phyloP scores from a whole-genome alignment of 2,888 invertebrate species.

The Pasiphila rectangulata region DNA sequence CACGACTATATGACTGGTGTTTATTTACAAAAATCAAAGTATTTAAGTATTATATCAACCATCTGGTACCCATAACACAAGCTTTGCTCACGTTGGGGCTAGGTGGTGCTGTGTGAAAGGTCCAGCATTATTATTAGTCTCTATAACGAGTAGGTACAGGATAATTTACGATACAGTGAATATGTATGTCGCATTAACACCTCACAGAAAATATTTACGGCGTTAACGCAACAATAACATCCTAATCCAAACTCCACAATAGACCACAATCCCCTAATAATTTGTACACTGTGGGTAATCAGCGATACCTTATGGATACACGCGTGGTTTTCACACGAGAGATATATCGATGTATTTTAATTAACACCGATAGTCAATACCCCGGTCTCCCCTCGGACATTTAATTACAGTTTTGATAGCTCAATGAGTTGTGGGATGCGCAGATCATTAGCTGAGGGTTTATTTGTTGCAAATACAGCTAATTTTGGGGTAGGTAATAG shows the following conservation, averaged over 20 bases:
- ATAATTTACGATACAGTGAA: slow-evolving; percentile 1
- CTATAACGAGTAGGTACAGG: not conserved
- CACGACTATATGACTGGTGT: no score
- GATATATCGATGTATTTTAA: slow-evolving; percentile 71
- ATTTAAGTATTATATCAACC: no score
- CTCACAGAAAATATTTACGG: slow-evolving; percentile 10
- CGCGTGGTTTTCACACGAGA: slow-evolving; percentile 66
- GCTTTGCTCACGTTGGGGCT: no score
- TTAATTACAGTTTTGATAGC: slow-evolving; percentile 50
- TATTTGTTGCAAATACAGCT: slow-evolving; percentile 6
- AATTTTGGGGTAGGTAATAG: not conserved
- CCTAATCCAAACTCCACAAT: slow-evolving; percentile 34
- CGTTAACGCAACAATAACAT: slow-evolving; percentile 26
- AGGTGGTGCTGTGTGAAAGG: no score
- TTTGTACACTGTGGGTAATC: slow-evolving; percentile 50
- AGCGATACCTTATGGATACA: slow-evolving; percentile 51
- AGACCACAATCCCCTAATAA: slow-evolving; percentile 37
- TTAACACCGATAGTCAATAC: slow-evolving; percentile 62
- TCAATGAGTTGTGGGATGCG: slow-evolving; percentile 38
- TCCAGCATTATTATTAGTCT: not conserved
- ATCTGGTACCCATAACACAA: no score
- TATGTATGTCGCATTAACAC: slow-evolving; percentile 2
- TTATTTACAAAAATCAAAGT: no score
- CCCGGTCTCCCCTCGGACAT: slow-evolving; percentile 37
- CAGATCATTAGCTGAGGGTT: slow-evolving; percentile 9